phyloP scores from a whole-genome alignment of 2,113 vertebrate genomes.

The Vanacampus margaritifer region DNA sequence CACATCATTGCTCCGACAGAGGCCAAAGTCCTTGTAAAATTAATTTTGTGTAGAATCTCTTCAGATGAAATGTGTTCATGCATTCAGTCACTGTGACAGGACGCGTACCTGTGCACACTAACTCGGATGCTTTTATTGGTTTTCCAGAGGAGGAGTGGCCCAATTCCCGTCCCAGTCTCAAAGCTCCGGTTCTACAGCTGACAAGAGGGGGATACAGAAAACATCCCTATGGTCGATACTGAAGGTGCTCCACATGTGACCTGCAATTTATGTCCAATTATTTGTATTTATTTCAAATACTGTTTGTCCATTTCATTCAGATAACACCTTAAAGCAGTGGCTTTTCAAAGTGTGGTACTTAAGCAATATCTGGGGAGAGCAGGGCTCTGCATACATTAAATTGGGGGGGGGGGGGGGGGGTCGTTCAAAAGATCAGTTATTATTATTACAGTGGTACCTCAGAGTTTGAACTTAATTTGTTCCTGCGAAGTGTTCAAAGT shows the following conservation, averaged over 20 bases:
- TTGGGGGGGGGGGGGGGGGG: neutral
- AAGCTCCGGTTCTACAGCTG: slow-evolving; percentile 88
- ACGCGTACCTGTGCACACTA: slow-evolving; percentile 11
- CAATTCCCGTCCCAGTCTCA: slow-evolving; percentile 81
- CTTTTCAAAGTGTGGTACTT: neutral
- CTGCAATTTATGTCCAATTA: slow-evolving; percentile 77
- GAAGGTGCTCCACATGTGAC: slow-evolving; percentile 87
- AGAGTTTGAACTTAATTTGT: too few relatives aligned
- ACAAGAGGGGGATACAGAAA: slow-evolving; percentile 95
- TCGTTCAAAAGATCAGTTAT: neutral
- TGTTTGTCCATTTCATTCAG: slow-evolving; percentile 45
- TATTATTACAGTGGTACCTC: too few relatives aligned
- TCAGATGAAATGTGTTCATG: slow-evolving; percentile 32
- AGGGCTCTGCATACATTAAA: neutral
- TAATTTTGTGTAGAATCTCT: slow-evolving; percentile 47
- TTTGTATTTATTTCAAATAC: slow-evolving; percentile 61
- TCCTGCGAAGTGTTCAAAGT: too few relatives aligned
- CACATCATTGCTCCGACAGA: slow-evolving; percentile 37
- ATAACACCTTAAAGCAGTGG: slow-evolving; percentile 46
- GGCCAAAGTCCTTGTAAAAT: slow-evolving; percentile 53
- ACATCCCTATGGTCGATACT: slow-evolving; percentile 99
- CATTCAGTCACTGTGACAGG: slow-evolving; percentile 13
- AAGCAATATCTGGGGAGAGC: neutral
- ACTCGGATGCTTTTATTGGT: slow-evolving; percentile 15
- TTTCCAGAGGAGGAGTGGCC: slow-evolving; percentile 92